These are phyloP conservation scores for Smittia aterrima DNA, from an alignment of 2,888 invertebrate species.

Conservation along the genomic window DNA sequence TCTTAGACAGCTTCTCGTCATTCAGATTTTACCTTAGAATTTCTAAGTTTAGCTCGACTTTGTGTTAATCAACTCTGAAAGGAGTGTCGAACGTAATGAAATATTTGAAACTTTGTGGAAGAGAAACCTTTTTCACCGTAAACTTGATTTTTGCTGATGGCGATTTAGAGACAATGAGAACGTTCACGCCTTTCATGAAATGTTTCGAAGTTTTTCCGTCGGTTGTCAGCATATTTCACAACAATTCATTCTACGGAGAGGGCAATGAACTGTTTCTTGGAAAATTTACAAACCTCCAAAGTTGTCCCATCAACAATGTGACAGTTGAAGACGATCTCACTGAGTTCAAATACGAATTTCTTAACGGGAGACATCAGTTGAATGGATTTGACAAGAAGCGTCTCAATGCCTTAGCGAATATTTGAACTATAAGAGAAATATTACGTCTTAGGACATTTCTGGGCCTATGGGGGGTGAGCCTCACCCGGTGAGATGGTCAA, in stretches of 20 bases:
- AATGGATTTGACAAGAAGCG: neutral
- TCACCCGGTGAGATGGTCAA: no score
- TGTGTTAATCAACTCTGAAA: no score
- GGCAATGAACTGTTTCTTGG: neutral
- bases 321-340: neutral
- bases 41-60: no score
- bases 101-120: neutral
- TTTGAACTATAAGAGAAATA: neutral
- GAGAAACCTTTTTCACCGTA: neutral
- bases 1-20: no score
- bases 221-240: neutral
- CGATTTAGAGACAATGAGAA: neutral
- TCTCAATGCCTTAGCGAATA: neutral
- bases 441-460: neutral
- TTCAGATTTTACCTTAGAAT: no score
- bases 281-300: neutral
- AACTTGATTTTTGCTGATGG: neutral
- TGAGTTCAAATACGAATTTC: neutral
- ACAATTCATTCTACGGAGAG: neutral
- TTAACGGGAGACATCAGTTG: neutral
- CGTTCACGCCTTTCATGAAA: neutral
- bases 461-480: neutral
- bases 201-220: neutral
- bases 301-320: neutral
- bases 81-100: no score